Evolutionary conservation across 2,888 invertebrate species (phyloP), one percentile per base, ranked within the genome.

Genomic region (Atherix ibis): DNA sequence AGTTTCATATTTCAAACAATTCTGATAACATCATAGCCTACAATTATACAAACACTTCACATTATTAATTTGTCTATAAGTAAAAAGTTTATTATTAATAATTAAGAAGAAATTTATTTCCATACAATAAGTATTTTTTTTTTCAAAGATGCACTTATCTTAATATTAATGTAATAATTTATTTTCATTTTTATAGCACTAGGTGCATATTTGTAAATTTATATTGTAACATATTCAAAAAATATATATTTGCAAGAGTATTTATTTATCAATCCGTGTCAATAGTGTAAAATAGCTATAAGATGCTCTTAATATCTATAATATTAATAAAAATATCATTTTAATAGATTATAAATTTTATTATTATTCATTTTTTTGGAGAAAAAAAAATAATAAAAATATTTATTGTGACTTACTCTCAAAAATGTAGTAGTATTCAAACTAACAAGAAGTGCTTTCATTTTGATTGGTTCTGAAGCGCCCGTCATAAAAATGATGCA

Each of bases 1-100:
- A 52, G 15, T 35, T 35, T 31, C 35, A 35, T 31, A 18, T 35
- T 8, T 30, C 35, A n/a, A 34, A 29, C n/a, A n/a, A n/a, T n/a
- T n/a, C n/a, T n/a, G n/a, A n/a, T n/a, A n/a, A n/a, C n/a, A n/a
- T n/a, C n/a, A n/a, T n/a, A n/a, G n/a, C n/a, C n/a, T n/a, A n/a
- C n/a, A n/a, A n/a, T n/a, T n/a, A n/a, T n/a, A n/a, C n/a, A n/a
- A n/a, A n/a, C n/a, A n/a, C n/a, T n/a, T n/a, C n/a, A n/a, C n/a
- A n/a, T n/a, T n/a, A n/a, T n/a, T n/a, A n/a, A n/a, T n/a, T n/a
- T n/a, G n/a, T n/a, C n/a, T n/a, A n/a, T n/a, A n/a, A n/a, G n/a
- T n/a, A n/a, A n/a, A n/a, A n/a, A n/a, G n/a, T n/a, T n/a, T n/a
- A n/a, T n/a, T n/a, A n/a, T n/a, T n/a, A n/a, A n/a, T n/a, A n/a